Evolutionary conservation across 2,888 invertebrate species (phyloP).

Genomic region (Oligia fasciuncula): DNA sequence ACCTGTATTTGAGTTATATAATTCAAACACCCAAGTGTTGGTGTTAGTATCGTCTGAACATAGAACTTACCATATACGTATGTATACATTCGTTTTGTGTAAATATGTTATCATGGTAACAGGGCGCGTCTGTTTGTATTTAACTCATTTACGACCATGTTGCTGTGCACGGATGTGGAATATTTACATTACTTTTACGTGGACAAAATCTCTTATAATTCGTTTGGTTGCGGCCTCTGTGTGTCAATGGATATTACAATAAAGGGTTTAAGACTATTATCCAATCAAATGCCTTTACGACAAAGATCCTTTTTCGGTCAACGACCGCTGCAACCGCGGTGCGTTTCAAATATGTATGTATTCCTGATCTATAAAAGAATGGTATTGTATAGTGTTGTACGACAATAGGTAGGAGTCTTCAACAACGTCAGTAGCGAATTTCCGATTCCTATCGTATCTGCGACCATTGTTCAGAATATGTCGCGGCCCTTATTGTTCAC

Average conservation of each 20-base stretch:
- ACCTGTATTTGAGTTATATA: slow-evolving; percentile 84
- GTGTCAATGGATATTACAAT: slow-evolving; percentile 41
- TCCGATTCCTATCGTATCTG: slow-evolving; percentile 87
- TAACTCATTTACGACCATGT: slow-evolving; percentile 78
- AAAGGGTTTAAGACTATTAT: slow-evolving; percentile 57
- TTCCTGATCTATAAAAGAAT: slow-evolving; percentile 77
- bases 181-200: slow-evolving; percentile 76
- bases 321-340: slow-evolving; percentile 71
- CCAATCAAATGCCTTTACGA: slow-evolving; percentile 62
- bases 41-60: slow-evolving; percentile 72
- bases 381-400: slow-evolving; percentile 69
- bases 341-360: slow-evolving; percentile 76
- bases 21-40: slow-evolving; percentile 78
- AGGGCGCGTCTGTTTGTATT: slow-evolving; percentile 82
- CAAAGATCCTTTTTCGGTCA: slow-evolving; percentile 72
- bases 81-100: slow-evolving; percentile 72
- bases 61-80: slow-evolving; percentile 70
- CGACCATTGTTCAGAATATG: slow-evolving; percentile 89
- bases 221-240: slow-evolving; percentile 60
- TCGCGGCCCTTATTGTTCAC: slow-evolving; percentile 86
- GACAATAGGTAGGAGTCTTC: slow-evolving; percentile 80
- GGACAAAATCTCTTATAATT: slow-evolving; percentile 68
- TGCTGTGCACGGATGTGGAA: slow-evolving; percentile 77
- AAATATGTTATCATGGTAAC: slow-evolving; percentile 76
- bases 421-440: slow-evolving; percentile 84